Evolutionary conservation across 2,888 invertebrate genomes (phyloP).

Genomic region (Teleiodes luculella): DNA sequence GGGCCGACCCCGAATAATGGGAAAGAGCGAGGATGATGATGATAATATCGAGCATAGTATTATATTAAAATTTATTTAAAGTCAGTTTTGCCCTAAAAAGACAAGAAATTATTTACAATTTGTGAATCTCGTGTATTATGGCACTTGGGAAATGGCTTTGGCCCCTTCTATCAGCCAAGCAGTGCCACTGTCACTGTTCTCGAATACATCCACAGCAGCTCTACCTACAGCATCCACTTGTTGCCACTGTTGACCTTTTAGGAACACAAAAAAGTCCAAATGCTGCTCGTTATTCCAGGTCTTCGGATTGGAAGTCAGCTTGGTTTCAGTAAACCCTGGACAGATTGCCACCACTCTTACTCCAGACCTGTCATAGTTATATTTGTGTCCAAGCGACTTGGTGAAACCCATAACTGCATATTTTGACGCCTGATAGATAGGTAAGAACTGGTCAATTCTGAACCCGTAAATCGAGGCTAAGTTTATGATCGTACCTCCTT

Average conservation of each 20-base stretch:
- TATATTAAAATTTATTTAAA: too few species aligned
- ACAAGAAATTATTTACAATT: not conserved
- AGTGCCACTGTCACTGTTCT: conserved; percentile 66
- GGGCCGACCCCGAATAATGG: too few species aligned
- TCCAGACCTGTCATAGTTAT: conserved; percentile 64
- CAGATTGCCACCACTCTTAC: conserved; percentile 75
- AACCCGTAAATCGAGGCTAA: conserved; percentile 80
- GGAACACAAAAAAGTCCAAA: conserved; percentile 16
- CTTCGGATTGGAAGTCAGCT: conserved; percentile 26
- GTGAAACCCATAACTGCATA: conserved; percentile 75
- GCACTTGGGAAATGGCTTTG: conserved; percentile 46
- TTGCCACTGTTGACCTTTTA: conserved; percentile 40
- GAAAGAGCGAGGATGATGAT: too few species aligned
- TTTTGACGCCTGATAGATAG: conserved; percentile 81
- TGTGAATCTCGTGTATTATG: not conserved
- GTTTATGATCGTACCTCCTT: conserved; percentile 83
- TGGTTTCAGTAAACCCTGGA: conserved; percentile 73
- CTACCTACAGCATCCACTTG: conserved; percentile 43
- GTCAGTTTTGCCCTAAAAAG: too few species aligned
- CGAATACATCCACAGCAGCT: conserved; percentile 46
- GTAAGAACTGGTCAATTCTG: conserved; percentile 65
- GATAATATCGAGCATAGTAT: too few species aligned
- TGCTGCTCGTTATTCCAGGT: conserved; percentile 26
- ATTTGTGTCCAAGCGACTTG: conserved; percentile 62
- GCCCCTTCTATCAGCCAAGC: conserved; percentile 73